Conservation (phyloP, 2,888 invertebrate genomes). For the Orthosia gothica region DNA sequence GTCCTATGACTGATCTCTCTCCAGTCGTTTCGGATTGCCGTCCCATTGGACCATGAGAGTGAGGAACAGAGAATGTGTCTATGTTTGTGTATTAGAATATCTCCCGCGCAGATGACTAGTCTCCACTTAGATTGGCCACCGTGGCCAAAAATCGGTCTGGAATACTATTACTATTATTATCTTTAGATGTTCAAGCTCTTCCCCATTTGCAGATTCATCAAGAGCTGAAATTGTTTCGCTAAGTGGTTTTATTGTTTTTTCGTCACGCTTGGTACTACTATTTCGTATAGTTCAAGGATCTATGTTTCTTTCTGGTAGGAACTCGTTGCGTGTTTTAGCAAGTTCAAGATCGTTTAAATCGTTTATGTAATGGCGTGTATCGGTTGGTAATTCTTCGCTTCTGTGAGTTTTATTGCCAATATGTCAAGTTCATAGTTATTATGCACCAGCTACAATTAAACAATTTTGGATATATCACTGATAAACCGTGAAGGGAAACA, state of each 20-base stretch:
- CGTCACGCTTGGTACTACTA: neutral
- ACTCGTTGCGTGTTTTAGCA: constrained; percentile 17
- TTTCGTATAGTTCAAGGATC: constrained; percentile 29
- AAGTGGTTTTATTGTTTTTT: constrained; percentile 39
- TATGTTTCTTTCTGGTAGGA: neutral
- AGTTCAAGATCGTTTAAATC: neutral
- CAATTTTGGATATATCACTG: neutral
- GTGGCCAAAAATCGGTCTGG: too few species aligned
- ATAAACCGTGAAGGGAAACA: constrained; percentile 4
- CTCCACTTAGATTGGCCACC: too few species aligned
- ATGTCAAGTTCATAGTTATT: constrained; percentile 38
- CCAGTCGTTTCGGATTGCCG: too few species aligned
- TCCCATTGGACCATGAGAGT: too few species aligned
- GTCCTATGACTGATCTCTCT: too few species aligned
- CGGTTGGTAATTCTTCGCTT: neutral
- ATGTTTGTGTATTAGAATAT: too few species aligned
- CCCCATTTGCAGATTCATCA: constrained; percentile 1
- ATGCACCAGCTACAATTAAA: neutral
- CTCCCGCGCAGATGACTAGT: too few species aligned
- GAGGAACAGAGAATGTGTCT: too few species aligned
- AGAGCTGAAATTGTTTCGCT: constrained; percentile 12
- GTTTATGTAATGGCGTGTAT: neutral
- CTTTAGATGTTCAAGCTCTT: constrained; percentile 26
- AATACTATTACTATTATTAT: neutral
- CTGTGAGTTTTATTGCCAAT: neutral